Evolutionary conservation across 1,140 invertebrate genomes (phyloP).

Genomic region (Ostrea edulis): DNA sequence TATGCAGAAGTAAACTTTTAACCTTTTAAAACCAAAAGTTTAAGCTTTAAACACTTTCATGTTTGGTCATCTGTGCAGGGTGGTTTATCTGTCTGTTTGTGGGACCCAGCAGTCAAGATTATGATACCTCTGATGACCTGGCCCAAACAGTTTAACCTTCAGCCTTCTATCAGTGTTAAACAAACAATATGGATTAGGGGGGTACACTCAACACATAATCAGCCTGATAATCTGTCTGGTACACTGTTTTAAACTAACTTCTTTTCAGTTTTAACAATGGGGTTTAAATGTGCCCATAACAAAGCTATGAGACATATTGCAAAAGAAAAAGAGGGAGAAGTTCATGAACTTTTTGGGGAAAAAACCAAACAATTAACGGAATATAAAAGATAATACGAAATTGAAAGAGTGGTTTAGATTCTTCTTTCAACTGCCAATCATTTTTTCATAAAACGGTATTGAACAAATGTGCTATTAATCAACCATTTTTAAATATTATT

Average conservation of each 20-base stretch:
- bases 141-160: background rate
- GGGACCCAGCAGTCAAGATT: background rate
- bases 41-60: background rate
- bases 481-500: background rate
- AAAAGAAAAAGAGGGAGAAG: background rate
- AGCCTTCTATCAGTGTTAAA: constrained; percentile 25
- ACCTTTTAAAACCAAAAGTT: background rate
- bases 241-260: background rate
- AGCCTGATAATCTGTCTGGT: constrained; percentile 4
- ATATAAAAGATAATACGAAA: background rate
- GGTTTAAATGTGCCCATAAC: background rate
- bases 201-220: background rate
- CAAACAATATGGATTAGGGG: constrained; percentile 13
- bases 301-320: background rate
- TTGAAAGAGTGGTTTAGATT: constrained; percentile 4
- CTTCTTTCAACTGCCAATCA: background rate
- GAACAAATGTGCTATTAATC: background rate
- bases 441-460: background rate
- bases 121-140: background rate
- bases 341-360: background rate
- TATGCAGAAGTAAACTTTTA: constrained; percentile 15
- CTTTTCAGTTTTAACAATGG: background rate
- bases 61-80: background rate
- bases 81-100: constrained; percentile 25
- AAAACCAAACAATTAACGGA: background rate